Conservation (phyloP, 2,113 vertebrate species). For the Petroica traversi region DNA sequence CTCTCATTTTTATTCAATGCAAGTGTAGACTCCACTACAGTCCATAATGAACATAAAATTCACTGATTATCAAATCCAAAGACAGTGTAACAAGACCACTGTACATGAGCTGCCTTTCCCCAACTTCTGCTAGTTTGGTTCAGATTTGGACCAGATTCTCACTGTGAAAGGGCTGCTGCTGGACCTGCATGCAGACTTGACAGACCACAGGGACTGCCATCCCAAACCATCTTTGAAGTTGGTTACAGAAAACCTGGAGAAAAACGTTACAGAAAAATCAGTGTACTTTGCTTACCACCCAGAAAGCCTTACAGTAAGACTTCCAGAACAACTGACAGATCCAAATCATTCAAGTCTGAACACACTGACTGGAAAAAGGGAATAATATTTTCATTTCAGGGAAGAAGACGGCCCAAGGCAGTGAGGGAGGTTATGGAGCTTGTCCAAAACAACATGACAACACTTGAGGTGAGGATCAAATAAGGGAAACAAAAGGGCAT, state of each 20-base stretch:
- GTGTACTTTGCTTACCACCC: background rate
- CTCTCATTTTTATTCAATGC: background rate
- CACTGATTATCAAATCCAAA: background rate
- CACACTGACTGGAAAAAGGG: background rate
- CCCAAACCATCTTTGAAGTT: background rate
- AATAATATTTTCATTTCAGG: background rate
- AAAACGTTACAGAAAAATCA: background rate
- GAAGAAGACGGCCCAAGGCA: background rate
- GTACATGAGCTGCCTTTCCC: background rate
- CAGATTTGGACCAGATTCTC: background rate
- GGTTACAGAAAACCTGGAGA: background rate
- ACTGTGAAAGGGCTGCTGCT: background rate
- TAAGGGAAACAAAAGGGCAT: background rate
- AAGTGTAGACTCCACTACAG: background rate
- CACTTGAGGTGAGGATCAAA: background rate
- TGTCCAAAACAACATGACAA: background rate
- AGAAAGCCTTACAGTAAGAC: background rate
- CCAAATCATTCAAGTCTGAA: background rate
- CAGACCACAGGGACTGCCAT: background rate
- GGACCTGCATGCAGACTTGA: background rate
- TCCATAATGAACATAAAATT: background rate
- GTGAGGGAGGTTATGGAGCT: background rate
- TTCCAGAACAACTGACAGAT: background rate
- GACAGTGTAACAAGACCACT: background rate
- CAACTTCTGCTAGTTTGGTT: background rate